Conservation (phyloP, 1,140 invertebrate genomes). For the Neodiprion virginianus region DNA sequence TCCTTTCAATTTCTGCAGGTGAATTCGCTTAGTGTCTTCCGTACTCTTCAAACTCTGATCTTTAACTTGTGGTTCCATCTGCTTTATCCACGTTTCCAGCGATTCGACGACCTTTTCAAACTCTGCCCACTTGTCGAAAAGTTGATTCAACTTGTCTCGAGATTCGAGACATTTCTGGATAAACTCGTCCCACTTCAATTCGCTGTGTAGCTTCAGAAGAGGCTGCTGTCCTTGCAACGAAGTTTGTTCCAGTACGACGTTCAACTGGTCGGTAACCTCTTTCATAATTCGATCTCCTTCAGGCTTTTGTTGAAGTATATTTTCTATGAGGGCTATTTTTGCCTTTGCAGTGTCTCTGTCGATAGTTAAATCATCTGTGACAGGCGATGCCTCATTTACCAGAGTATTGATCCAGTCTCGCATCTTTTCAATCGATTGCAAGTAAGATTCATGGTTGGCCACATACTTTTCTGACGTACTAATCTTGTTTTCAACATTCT, state of each 20-base stretch:
- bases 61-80: slow-evolving; percentile 83
- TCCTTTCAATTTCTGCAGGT: slow-evolving; percentile 80
- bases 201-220: slow-evolving; percentile 78
- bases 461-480: slow-evolving; percentile 75
- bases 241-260: slow-evolving; percentile 80
- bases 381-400: slow-evolving; percentile 71
- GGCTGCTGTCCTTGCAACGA: slow-evolving; percentile 78
- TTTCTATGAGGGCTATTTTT: slow-evolving; percentile 77
- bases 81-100: slow-evolving; percentile 83
- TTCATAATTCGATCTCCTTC: slow-evolving; percentile 77
- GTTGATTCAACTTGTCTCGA: slow-evolving; percentile 72
- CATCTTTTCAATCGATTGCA: slow-evolving; percentile 77
- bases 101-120: slow-evolving; percentile 79
- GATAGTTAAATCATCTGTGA: slow-evolving; percentile 72
- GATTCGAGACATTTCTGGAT: slow-evolving; percentile 73
- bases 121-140: slow-evolving; percentile 79
- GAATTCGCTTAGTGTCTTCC: slow-evolving; percentile 79
- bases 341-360: slow-evolving; percentile 79
- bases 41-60: slow-evolving; percentile 90
- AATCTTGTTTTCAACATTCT: slow-evolving; percentile 74
- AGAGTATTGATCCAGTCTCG: slow-evolving; percentile 77
- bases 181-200: slow-evolving; percentile 82
- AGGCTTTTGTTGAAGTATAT: slow-evolving; percentile 73
- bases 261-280: slow-evolving; percentile 75
- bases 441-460: slow-evolving; percentile 81